phyloP scores from a whole-genome alignment of 2,113 vertebrate species.

The Triplophysa rosa region DNA sequence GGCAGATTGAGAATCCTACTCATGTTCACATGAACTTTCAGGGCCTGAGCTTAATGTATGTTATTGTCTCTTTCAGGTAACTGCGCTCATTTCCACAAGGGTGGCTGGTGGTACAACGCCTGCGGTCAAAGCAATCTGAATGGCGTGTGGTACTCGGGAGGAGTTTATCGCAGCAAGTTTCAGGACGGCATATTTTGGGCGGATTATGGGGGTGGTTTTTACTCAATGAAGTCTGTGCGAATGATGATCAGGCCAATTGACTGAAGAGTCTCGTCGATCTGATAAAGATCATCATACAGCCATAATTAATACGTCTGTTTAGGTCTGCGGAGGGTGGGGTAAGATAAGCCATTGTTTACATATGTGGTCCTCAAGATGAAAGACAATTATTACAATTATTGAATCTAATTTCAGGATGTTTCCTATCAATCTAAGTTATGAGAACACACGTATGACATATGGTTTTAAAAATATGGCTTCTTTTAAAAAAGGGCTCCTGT shows the following conservation, averaged over 20 bases:
- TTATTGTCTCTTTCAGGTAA: constrained; percentile 78
- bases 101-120: constrained; percentile 98
- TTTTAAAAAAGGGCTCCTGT: no score
- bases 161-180: constrained; percentile 95
- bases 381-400: no score
- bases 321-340: background rate
- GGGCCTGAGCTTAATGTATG: background rate
- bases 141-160: constrained; percentile 95
- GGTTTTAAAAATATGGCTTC: no score
- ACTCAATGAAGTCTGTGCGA: constrained; percentile 90
- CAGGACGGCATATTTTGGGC: constrained; percentile 98
- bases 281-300: background rate
- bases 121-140: constrained; percentile 96
- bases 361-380: no score
- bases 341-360: no score
- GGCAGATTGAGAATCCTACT: no score
- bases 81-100: constrained; percentile 97
- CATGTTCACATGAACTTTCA: background rate
- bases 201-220: constrained; percentile 95
- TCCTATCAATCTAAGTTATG: no score
- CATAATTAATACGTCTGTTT: background rate
- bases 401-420: no score
- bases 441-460: no score
- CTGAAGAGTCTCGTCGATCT: constrained; percentile 58
- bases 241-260: constrained; percentile 97